Base-by-base conservation (phyloP, 2,888 invertebrate genomes). In the Dilophus febrilis region DNA sequence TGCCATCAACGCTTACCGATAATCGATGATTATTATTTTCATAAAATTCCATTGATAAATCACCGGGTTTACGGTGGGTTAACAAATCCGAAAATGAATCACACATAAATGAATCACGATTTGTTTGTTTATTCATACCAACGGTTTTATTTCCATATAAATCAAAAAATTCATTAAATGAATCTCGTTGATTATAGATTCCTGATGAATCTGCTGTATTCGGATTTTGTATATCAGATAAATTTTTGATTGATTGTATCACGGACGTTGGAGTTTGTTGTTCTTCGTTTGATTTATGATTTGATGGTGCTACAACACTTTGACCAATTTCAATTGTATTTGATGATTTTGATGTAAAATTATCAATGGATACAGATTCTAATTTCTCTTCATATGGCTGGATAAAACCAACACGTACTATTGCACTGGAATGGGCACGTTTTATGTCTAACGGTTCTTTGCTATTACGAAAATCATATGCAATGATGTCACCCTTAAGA, bases 401-500 rank as follows among this genome's bases (percentile, higher is more conserved):
- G 3, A 30, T 13, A 18, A 43, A 43, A 6, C 32, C 38, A 14
- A 42, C 35, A 3, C 44, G 37, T 12, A 40, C 27, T 10, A 44
- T 29, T 8, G 28, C 18, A 4, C 40, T 27, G 22, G 58, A 57
- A 27, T 60, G 58, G 0, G 58, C 48, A 12, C 50, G 49, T 16
- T 50, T 51, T 4, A 54, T 50, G 0, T 50, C 47, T 34, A 61
- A 35, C 12, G 49, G 51, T 5, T 46, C 35, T 37, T 56, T 57
- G 4, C 55, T 51, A 39, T 51, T 58, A 13, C 61, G 51, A 34
- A 48, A 41, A 42, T 62, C 62, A 40, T 57, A 60, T 7, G 55
- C 47, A 3, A 58, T 54, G 1, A 62, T 45, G 42, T 62, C 62
- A 0, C 62, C 62, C 35, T 62, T 62, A 1, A 62, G 49, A 45